These are phyloP conservation scores for Cuniculus paca DNA, from an alignment of 2,797 vertebrate genomes.

Conservation along the genomic window DNA sequence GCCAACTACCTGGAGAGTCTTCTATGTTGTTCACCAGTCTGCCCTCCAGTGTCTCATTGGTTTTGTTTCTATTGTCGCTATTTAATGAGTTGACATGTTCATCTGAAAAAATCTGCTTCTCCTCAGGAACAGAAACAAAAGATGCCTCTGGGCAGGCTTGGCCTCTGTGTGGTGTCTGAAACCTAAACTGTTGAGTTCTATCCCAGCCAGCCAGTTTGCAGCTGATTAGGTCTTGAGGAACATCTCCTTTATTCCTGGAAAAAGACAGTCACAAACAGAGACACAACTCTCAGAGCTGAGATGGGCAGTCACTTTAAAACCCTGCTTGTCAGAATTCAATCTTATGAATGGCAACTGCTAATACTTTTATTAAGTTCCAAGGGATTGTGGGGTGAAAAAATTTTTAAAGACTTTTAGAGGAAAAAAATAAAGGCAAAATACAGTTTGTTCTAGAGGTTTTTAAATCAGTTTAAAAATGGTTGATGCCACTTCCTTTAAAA, in stretches of 20 bases:
- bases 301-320: background rate
- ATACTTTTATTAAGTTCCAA: background rate
- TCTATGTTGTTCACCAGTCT: background rate
- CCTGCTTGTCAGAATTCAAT: background rate
- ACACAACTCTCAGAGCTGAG: background rate
- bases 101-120: conserved; percentile 34
- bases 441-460: background rate
- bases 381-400: background rate
- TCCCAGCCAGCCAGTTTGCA: conserved; percentile 96
- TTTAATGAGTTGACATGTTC: background rate
- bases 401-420: background rate
- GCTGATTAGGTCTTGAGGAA: conserved; percentile 90
- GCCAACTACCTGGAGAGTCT: conserved; percentile 78
- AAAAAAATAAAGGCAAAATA: background rate
- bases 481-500: background rate
- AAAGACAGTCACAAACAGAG: background rate
- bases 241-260: conserved; percentile 93
- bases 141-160: background rate
- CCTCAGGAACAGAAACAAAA: conserved; percentile 51
- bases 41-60: background rate
- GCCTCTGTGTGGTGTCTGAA: conserved; percentile 73
- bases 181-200: conserved; percentile 92
- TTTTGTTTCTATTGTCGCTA: background rate
- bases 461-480: background rate
- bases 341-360: background rate